Evolutionary conservation across 30 jellyfish, hydroid and myxozoan species (phyloP), one percentile per base, ranked within the genome.

Genomic region (Rhopilema esculentum): DNA sequence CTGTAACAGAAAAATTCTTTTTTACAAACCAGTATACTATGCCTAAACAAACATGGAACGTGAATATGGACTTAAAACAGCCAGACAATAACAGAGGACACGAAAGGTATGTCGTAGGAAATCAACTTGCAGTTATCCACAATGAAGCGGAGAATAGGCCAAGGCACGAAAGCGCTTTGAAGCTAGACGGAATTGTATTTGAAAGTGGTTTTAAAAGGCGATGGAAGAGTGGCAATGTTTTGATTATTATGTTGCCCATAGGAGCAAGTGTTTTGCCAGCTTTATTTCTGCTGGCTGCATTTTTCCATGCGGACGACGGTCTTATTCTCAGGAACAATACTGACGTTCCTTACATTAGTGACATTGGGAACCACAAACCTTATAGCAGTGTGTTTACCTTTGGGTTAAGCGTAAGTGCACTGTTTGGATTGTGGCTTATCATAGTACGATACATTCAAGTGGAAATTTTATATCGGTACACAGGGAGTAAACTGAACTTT

Each of bases 321-420:
- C 65, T 73, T 31, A 24, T 62, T n/a, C 86, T 86, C 49, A 64
- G 27, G n/a, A 68, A 75, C 62, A 18, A 69, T 66, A 86, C 85
- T 1, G 52, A 75, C 25, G 79, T 76, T 8, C 98, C 98, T 0
- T 92, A 70, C 83, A 88, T 92, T 52, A 86, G 96, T 67, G 96
- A 92, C 49, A 68, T 92, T 72, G 98, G 98, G 8, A 79, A 79
- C 69, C 51, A 64, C 71, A 80, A 73, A 80, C 97, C 97, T 63
- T 85, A 92, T 67, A 86, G 98, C 79, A 86, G 98, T 22, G 78
- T 86, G 16, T 92, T 92, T 64, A 86, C 98, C 0, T 79, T 86
- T 64, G 98, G 97, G 1, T 65, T 92, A 49, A 49, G 83, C 48
- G 65, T 92, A 61, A 80, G 94, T 52, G 91, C 90, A 19, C 28